Base-by-base conservation (phyloP, 2,113 vertebrate genomes). In the Pandion haliaetus region DNA sequence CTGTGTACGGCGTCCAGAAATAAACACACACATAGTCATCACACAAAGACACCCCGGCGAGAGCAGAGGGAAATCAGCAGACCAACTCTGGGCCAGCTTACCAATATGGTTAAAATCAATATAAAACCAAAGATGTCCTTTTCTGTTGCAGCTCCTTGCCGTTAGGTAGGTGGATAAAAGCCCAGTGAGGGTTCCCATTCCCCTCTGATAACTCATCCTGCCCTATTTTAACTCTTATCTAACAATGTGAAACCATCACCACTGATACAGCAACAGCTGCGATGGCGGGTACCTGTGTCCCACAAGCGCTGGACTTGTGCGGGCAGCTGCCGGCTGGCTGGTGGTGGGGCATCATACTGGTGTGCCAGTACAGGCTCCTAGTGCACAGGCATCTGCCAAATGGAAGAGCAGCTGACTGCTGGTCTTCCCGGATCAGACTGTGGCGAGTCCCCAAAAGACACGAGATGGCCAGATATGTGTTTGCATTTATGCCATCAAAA, bases 51-150 rank as follows among this genome's bases (percentile, higher is more conserved):
- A 92, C 52, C 36, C 93, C 0, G 8, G 78, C 14, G 32, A 85
- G 96, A 93, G 55, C 17, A 2, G 92, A 86, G 95, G 26, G 74
- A 88, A 91, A 44, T 94, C 93, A 86, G 31, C 42, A 55, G 77
- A 79, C 62, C 45, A 49, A 44, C 23, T 31, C 23, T 7, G 49
- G 40, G 23, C 82, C 87, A 55, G 86, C 63, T 92, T 94, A 95
- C 95, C 65, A 44, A 50, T n/a, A 88, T 76, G 74, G 88, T 97
- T 97, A 65, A 91, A 94, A 98, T 97, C 83, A 82, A 89, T 94
- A 97, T 93, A 97, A 98, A 98, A 98, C 82, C 95, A 97, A 95
- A 94, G 98, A 87, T 40, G 92, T 97, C 72, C 94, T 98, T 98
- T 98, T 95, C 55, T 91, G 95, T 96, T 95, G 95, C 44, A 44